Evolutionary conservation across 2,888 invertebrate species (phyloP), one percentile per base, ranked within the genome.

Genomic region (Drosophila buzzatii): DNA sequence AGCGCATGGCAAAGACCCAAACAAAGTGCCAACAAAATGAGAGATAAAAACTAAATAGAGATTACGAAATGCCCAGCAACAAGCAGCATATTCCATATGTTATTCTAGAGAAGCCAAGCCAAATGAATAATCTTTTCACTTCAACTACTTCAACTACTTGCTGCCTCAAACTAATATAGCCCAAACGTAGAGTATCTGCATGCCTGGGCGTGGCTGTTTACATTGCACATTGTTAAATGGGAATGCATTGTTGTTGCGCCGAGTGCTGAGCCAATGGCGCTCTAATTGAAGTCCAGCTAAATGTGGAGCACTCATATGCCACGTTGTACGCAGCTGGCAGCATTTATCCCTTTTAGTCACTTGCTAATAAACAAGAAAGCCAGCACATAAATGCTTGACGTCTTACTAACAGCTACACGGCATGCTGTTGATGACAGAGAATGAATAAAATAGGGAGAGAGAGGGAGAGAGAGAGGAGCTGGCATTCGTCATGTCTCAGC

Each of bases 351-450:
- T 71, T 73, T 82, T 62, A 49, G 81, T 74, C 76, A 74, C 69
- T 57, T 67, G 70, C 68, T 77, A 70, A 81, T 87, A 82, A 76
- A 82, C 82, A 82, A 67, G 66, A 20, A 23, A 73, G 66, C 63
- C 55, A 57, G 64, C 69, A 74, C 75, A 81, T 70, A 81, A 84
- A 83, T 83, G 78, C 67, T 59, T 72, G 66, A 83, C 79, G 66
- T 72, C 76, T 73, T 77, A 70, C 68, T 59, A 78, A 66, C 70
- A 79, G 56, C 65, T 81, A 51, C 63, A 60, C 42, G 56, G 47
- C 58, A 23, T 51, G 53, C 70, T 70, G 44, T 37, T 55, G 53
- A 41, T 77, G 68, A 63, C 71, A 57, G 41, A 42, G 47, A 16
- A 16, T 12, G 18, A 47, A 10, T 31, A 18, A 33, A 49, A 35